Evolutionary conservation across 2,113 vertebrate genomes (phyloP), one percentile per base, ranked within the genome.

Genomic region (Phainopepla nitens): DNA sequence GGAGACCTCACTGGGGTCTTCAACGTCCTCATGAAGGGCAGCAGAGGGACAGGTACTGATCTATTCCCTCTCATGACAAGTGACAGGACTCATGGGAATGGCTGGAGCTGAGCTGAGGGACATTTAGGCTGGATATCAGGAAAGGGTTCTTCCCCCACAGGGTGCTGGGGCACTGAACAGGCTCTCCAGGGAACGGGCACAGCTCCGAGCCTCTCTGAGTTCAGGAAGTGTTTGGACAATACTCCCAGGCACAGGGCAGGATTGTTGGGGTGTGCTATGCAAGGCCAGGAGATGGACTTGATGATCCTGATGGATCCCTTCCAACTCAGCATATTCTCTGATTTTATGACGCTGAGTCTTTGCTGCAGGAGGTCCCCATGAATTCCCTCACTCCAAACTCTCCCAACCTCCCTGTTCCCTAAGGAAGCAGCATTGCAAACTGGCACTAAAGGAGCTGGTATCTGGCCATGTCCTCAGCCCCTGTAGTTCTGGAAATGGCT

Each of bases 11-110:
- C 14, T 50, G 68, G 11, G 27, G 10, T 28, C 51, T 73, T 58
- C 36, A 57, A 0, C 0, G 1, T 14, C 33, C 51, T n/a, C 28
- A 0, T 4, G 19, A 58, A 36, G 36, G 36, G 28, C 36, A 66
- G 82, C 71, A 35, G 82, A 76, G 60, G 51, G 44, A 11, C 61
- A 53, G 77, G 69, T 11, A 45, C 36, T 19, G 33, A 51, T 82
- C 44, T 66, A 0, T 51, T 51, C 28, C 29, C 77, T 66, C 36
- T 66, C 53, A n/a, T 39, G 51, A 29, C 28, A 13, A 51, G 23
- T 25, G 68, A 17, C 44, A 73, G 51, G 27, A 33, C 77, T 57
- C 44, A 16, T 11, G 20, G 51, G 39, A 36, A 21, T 3, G 19
- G 27, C 68, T 82, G 77, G 68, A 66, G 60, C 27, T 28, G 50